Evolutionary conservation across 2,797 vertebrate genomes (phyloP).

Genomic region (Nothura maculosa): DNA sequence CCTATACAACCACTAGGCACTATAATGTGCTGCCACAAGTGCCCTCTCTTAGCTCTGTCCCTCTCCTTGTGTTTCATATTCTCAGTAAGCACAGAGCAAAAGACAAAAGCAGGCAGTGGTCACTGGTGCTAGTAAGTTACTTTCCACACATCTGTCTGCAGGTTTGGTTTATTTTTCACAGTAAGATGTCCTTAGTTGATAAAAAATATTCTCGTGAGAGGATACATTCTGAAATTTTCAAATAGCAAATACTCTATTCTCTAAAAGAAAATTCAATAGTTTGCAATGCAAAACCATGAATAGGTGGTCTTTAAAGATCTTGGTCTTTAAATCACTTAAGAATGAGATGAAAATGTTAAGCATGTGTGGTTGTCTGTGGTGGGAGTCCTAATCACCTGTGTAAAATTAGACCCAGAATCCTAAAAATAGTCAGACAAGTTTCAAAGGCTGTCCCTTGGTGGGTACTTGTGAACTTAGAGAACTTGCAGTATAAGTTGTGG

Average conservation of each 20-base stretch:
- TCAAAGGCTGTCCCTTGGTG: neutral
- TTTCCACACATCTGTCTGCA: neutral
- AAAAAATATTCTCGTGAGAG: neutral
- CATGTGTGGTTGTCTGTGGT: neutral
- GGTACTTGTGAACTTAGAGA: neutral
- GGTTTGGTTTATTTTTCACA: neutral
- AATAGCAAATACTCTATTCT: neutral
- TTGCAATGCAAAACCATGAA: neutral
- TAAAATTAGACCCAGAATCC: neutral
- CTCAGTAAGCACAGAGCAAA: neutral
- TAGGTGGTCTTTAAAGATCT: neutral
- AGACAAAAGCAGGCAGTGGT: neutral
- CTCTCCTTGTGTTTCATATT: neutral
- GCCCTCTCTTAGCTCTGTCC: neutral
- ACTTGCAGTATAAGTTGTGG: neutral
- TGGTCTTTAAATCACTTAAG: neutral
- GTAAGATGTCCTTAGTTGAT: neutral
- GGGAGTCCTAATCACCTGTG: neutral
- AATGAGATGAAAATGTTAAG: neutral
- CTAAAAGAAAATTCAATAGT: neutral
- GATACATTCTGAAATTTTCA: neutral
- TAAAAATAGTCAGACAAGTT: neutral
- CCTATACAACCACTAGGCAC: accelerated
- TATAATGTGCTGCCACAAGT: neutral
- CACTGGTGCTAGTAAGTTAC: neutral